A percentile compares a stretch with the other conserved stretches of the same genome.
These are phyloP conservation scores for Brachionus paranguensis DNA, from an alignment of 1,140 invertebrate genomes.

Conservation along the genomic window DNA sequence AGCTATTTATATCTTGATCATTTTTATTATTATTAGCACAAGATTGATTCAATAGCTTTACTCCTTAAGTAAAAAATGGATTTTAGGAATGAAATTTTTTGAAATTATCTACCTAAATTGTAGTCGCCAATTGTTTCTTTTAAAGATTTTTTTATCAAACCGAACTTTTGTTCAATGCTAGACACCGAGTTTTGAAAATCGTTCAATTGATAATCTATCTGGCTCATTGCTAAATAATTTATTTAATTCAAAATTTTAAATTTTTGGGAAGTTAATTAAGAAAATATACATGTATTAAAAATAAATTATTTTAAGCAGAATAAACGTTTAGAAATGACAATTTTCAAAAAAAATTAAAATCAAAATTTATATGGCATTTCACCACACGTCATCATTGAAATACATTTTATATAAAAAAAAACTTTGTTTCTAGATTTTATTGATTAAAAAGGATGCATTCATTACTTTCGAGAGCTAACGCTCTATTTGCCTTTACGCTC, in stretches of 20 bases:
- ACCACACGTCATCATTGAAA: conserved; percentile 17
- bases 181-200: background rate
- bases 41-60: background rate
- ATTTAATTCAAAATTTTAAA: background rate
- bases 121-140: background rate
- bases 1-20: background rate
- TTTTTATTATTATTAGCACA: background rate
- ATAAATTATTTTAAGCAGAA: background rate
- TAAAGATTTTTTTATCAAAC: background rate
- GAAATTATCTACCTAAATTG: background rate
- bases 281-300: background rate
- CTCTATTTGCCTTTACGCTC: conserved; percentile 34
- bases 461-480: background rate
- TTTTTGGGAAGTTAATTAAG: conserved; percentile 15
- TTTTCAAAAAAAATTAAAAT: background rate
- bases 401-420: background rate
- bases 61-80: background rate
- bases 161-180: background rate
- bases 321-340: background rate
- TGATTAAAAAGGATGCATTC: conserved; percentile 13
- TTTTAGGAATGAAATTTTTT: background rate
- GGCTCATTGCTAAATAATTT: background rate
- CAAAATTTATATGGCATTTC: background rate
- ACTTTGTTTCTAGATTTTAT: background rate
- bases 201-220: conserved; percentile 1